Percentiles rank a stretch among this genome's conserved stretches.
phyloP scores from a whole-genome alignment of 1,140 invertebrate genomes.

The Temnothorax longispinosus region DNA sequence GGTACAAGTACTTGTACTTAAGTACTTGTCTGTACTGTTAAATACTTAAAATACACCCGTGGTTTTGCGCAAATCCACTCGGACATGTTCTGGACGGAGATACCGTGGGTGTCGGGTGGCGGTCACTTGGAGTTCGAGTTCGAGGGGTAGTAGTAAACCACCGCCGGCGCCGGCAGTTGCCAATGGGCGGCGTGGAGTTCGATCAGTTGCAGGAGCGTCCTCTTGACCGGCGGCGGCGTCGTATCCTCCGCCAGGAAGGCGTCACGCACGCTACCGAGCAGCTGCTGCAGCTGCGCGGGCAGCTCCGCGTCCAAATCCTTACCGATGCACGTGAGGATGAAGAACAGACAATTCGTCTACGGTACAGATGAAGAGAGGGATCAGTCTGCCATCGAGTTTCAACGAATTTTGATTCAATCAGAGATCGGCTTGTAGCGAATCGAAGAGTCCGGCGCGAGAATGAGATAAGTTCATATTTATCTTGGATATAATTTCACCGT shows the following conservation, averaged over 20 bases:
- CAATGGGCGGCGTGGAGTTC: slow-evolving; percentile 95
- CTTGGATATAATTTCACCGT: background rate
- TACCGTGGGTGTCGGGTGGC: background rate
- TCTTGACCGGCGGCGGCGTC: slow-evolving; percentile 89
- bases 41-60: background rate
- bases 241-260: slow-evolving; percentile 91
- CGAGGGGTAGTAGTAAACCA: slow-evolving; percentile 94
- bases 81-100: slow-evolving; percentile 50
- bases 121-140: slow-evolving; percentile 80
- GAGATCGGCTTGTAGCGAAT: background rate
- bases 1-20: background rate
- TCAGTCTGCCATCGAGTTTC: background rate
- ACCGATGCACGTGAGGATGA: slow-evolving; percentile 94
- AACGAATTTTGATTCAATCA: background rate
- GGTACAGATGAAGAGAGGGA: background rate
- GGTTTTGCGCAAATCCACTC: background rate
- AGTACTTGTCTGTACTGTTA: no score
- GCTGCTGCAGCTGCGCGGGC: slow-evolving; percentile 91
- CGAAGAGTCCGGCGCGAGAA: background rate
- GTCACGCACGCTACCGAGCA: slow-evolving; percentile 93
- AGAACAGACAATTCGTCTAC: slow-evolving; percentile 94
- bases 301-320: slow-evolving; percentile 93
- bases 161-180: slow-evolving; percentile 94
- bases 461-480: background rate
- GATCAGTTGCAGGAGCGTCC: slow-evolving; percentile 94